Base-by-base conservation (phyloP, 2,888 invertebrate genomes). In the Lasius platythorax region DNA sequence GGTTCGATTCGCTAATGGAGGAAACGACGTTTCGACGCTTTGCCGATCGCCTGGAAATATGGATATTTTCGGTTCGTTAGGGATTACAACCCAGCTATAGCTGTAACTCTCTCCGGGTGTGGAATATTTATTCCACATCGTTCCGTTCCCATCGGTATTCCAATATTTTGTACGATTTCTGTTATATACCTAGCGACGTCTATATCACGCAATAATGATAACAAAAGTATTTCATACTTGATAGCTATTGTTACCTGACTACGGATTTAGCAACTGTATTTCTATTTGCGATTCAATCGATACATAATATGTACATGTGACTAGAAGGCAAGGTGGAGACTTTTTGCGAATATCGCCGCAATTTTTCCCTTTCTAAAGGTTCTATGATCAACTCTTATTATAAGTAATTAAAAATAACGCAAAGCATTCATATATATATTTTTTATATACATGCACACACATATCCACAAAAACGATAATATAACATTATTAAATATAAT, bases 21-120 rank as follows among this genome's bases (percentile, higher is more conserved):
- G 50, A 46, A 40, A 46, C 75, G 75, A 75, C 66, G 50, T 50
- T 50, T 56, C 75, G 66, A 75, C 75, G 75, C 66, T 66, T 75
- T 75, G 23, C 28, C 75, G 75, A 75, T 75, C 50, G 50, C 23
- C 6, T 15, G 50, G 66, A 66, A 75, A 75, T 75, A 75, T 66
- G 75, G 75, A 75, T 75, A 75, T 75, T 75, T 75, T 75, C 66
- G 75, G 75, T 75, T 75, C 75, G 75, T 75, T 75, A 75, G 50
- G 75, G 75, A 75, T 75, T 75, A 75, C 75, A 33, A 40, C 12
- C 73, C 61, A 28, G 23, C 6, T 18, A 23, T 46, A 30, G 33
- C 50, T 50, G 66, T 75, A 66, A 64, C 64, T 43, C 73, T 43
- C 28, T 28, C n/a, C 50, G 50, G 1, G 37, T 5, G 66, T 64